phyloP scores from a whole-genome alignment of 2,888 invertebrate species.

The Sabatieria punctata region DNA sequence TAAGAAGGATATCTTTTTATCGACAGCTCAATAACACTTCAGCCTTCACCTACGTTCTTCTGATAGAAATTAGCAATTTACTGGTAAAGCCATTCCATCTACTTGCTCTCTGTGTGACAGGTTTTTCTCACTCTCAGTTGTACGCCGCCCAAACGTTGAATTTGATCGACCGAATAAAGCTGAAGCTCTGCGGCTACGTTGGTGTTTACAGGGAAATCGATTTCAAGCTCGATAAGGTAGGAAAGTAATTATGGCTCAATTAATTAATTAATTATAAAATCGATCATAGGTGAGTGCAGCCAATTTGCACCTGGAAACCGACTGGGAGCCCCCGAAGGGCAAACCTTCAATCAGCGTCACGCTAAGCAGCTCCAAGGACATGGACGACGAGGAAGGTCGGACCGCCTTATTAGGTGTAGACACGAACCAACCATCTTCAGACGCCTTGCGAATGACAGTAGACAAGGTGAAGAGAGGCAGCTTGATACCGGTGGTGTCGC shows the following conservation, averaged over 20 bases:
- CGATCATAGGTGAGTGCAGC: no score
- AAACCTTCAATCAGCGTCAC: not conserved
- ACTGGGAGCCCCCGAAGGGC: not conserved
- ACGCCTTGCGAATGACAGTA: no score
- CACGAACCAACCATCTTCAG: no score
- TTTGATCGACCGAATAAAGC: slow-evolving; percentile 17
- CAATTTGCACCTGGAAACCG: not conserved
- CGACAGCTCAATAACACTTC: slow-evolving; percentile 13
- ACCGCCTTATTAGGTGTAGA: no score
- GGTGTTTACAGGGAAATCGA: slow-evolving; percentile 15
- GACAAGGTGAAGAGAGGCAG: no score
- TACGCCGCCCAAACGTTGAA: slow-evolving; percentile 17
- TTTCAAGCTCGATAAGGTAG: slow-evolving; percentile 12
- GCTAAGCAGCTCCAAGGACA: not conserved
- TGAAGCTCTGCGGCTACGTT: slow-evolving; percentile 17
- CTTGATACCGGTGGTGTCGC: no score
- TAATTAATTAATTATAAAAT: no score
- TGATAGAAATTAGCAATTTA: slow-evolving; percentile 17
- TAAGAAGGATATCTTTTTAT: slow-evolving; percentile 17
- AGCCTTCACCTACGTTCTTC: slow-evolving; percentile 16
- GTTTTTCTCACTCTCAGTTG: slow-evolving; percentile 5
- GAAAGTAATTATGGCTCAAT: no score
- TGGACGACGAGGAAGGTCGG: not conserved
- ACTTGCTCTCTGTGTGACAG: not conserved
- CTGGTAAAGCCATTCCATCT: slow-evolving; percentile 8